Base-by-base conservation (phyloP, 2,113 vertebrate species). In the Misgurnus anguillicaudatus region DNA sequence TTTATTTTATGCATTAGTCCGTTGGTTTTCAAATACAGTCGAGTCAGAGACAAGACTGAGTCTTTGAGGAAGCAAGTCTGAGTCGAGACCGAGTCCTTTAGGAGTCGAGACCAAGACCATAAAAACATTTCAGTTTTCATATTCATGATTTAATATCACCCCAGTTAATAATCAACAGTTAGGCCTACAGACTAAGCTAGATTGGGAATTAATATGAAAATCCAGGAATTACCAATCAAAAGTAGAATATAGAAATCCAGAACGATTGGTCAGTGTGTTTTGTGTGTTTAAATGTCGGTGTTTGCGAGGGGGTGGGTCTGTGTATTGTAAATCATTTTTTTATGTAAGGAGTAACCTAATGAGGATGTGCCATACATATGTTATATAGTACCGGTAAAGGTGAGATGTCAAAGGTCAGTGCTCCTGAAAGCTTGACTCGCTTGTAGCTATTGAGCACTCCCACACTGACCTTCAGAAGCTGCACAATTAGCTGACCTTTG, bases 401-500 rank as follows among this genome's bases (percentile, higher is more conserved):
- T 31, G 75, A 41, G 79, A 80, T 85, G 87, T 88, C 78, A 55
- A 79, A 88, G 87, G 87, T 91, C 88, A 87, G 86, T 85, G 71
- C 80, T 86, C 89, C 78, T 82, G 87, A 86, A 90, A 82, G 81
- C 71, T 88, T 76, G 81, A 75, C 82, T 76, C 64, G 21, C 80
- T 60, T 85, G 66, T 62, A 78, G 82, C 83, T 85, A 75, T 69
- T 85, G 85, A 85, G 83, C 86, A 82, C 87, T 75, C 77, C 3
- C 13, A 67, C 0, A 41, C 76, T 91, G 89, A 90, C 90, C 90
- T 89, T 87, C 79, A 76, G 36, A 85, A 88, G 86, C 66, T 42
- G 68, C 72, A 78, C 89, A 90, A 92, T 90, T 91, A 90, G 89
- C 86, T 90, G 77, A 86, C 90, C 92, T 91, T 89, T 90, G 87